Conservation (phyloP, 2,888 invertebrate species). For the Neria commutata region DNA sequence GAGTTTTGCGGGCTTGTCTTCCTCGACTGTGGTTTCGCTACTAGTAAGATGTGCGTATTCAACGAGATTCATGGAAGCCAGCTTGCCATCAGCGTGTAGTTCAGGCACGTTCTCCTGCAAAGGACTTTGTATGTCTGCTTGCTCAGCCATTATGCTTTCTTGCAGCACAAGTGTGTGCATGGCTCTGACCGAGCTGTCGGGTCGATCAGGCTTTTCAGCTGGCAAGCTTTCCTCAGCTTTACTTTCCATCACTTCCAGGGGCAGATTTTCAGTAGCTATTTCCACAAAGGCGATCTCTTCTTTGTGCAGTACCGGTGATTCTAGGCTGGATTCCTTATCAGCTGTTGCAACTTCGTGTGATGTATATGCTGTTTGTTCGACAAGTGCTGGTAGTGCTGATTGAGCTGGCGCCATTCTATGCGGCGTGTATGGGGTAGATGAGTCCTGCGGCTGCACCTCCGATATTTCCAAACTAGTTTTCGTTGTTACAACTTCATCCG, state of each 20-base stretch:
- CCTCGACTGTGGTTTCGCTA: conserved; percentile 62
- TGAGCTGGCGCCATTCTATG: conserved; percentile 51
- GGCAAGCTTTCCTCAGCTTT: conserved; percentile 36
- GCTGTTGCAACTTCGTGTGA: conserved; percentile 66
- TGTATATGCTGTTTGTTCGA: conserved; percentile 65
- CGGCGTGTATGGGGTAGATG: conserved; percentile 20
- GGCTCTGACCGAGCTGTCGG: conserved; percentile 35
- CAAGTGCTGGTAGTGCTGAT: conserved; percentile 65
- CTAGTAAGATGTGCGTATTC: conserved; percentile 67
- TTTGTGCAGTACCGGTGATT: conserved; percentile 49
- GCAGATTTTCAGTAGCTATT: conserved; percentile 56
- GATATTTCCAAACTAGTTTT: conserved; percentile 32
- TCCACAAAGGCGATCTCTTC: conserved; percentile 50
- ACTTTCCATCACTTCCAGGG: conserved; percentile 44
- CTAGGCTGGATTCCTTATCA: conserved; percentile 66
- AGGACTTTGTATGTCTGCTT: conserved; percentile 71
- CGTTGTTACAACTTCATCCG: conserved; percentile 68
- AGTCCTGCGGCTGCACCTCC: conserved; percentile 39
- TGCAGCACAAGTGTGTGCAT: conserved; percentile 63
- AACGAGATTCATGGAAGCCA: conserved; percentile 67
- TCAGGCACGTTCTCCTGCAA: conserved; percentile 65
- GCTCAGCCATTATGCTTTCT: conserved; percentile 67
- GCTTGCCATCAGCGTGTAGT: conserved; percentile 61
- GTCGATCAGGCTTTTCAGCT: conserved; percentile 19
- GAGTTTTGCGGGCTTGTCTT: conserved; percentile 30